Evolutionary conservation across 1,140 invertebrate genomes (phyloP), one percentile per base, ranked within the genome.

Genomic region (Caenorhabditis tropicalis): DNA sequence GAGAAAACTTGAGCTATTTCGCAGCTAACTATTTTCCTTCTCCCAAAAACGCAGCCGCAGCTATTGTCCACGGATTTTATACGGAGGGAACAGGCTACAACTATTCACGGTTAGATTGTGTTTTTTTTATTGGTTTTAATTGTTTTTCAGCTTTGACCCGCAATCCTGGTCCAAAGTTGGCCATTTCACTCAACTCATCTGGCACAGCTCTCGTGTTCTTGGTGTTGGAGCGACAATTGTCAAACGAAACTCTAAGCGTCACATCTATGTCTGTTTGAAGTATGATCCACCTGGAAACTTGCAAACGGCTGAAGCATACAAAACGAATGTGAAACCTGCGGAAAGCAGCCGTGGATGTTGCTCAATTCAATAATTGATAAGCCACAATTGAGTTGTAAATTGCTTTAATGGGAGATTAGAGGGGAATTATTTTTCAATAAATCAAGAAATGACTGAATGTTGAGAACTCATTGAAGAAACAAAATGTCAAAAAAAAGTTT

Each of bases 241-340:
- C 0, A 53, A 84, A 27, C 43, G 51, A 4, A 36, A 36, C 31
- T 21, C 53, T 24, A 27, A 49, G 31, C 46, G 79, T 43, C 84
- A 81, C n/a, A 58, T 86, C 39, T 86, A 84, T 43, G 82, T 86
- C 4, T 80, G 79, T 31, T 33, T 86, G 16, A 86, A 86, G 46
- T 86, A 86, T 33, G 85, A 86, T 80, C 85, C 85, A 60, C 83
- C 85, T 12, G 85, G 85, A 51, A 86, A 86, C 39, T 5, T 48
- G 16, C 46, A 82, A 43, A 70, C 82, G 6, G 16, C 56, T 27
- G 82, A 82, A n/a, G 82, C 36, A 0, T 82, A 82, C 46, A 39
- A 39, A 19, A 16, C 21, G 4, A 82, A 82, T n/a, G 43, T 82
- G 1, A 29, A 29, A 29, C 29, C 58, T n/a, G 58, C 60, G 21